Conservation (phyloP, 2,113 vertebrate genomes). For the Furnarius figulus region DNA sequence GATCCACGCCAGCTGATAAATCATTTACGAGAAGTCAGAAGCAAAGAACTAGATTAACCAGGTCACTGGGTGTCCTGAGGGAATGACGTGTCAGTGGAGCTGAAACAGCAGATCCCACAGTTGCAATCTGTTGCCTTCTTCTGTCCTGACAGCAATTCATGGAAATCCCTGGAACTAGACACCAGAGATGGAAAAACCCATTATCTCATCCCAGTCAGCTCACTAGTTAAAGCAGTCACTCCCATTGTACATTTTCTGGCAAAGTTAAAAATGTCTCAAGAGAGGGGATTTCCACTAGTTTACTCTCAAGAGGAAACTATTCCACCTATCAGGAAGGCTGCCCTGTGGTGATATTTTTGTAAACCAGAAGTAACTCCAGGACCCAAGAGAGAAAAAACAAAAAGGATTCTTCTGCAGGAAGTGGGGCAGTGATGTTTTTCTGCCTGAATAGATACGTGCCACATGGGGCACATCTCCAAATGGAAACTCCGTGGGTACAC, state of each 20-base stretch:
- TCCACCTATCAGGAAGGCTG: slow-evolving; percentile 59
- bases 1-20: slow-evolving; percentile 74
- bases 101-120: slow-evolving; percentile 72
- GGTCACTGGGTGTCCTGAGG: slow-evolving; percentile 71
- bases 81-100: slow-evolving; percentile 69
- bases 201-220: slow-evolving; percentile 55
- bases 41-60: slow-evolving; percentile 73
- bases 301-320: slow-evolving; percentile 42
- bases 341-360: slow-evolving; percentile 7
- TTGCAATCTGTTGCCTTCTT: slow-evolving; percentile 51
- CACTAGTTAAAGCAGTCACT: slow-evolving; percentile 37
- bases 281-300: slow-evolving; percentile 56
- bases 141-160: slow-evolving; percentile 43
- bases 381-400: not conserved
- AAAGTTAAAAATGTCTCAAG: slow-evolving; percentile 50
- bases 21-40: slow-evolving; percentile 73
- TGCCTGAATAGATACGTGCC: not conserved
- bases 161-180: slow-evolving; percentile 65
- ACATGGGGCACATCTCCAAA: not conserved
- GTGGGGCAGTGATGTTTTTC: not conserved
- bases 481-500: not conserved
- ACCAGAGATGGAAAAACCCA: slow-evolving; percentile 65
- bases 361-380: slow-evolving; percentile 47
- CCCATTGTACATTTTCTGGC: not conserved
- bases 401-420: not conserved